Conservation (phyloP, 2,888 invertebrate species). For the Orthosia gracilis region DNA sequence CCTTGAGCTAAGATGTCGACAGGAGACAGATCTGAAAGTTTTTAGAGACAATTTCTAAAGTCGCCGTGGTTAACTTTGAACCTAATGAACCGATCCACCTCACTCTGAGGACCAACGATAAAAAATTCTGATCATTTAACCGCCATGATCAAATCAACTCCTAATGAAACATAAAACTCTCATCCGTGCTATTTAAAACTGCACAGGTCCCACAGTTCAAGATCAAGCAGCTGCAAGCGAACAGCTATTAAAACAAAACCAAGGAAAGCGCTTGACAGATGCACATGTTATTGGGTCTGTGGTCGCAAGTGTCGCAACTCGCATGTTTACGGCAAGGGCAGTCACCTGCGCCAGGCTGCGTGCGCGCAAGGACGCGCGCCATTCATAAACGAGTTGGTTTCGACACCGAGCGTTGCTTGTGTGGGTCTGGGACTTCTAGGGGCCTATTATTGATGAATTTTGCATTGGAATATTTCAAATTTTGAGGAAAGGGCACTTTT, state of each 20-base stretch:
- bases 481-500: too few relatives aligned
- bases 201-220: slow-evolving; percentile 9
- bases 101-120: neutral
- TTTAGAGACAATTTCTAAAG: neutral
- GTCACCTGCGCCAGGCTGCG: slow-evolving; percentile 63
- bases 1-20: neutral
- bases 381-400: slow-evolving; percentile 75
- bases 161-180: neutral
- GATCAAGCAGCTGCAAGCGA: slow-evolving; percentile 52
- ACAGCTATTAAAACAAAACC: slow-evolving; percentile 51
- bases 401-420: slow-evolving; percentile 34
- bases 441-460: neutral
- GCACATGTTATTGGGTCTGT: slow-evolving; percentile 61
- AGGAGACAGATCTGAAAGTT: neutral
- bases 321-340: slow-evolving; percentile 69
- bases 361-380: slow-evolving; percentile 75
- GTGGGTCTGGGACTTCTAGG: slow-evolving; percentile 1
- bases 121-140: neutral
- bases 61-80: neutral
- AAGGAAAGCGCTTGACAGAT: slow-evolving; percentile 49
- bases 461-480: neutral
- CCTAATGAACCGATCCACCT: neutral
- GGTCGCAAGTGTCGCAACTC: slow-evolving; percentile 55
- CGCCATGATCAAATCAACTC: neutral
- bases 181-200: slow-evolving; percentile 15